These are phyloP conservation scores for Saxidomus purpurata DNA, from an alignment of 1,140 invertebrate genomes.

Conservation along the genomic window DNA sequence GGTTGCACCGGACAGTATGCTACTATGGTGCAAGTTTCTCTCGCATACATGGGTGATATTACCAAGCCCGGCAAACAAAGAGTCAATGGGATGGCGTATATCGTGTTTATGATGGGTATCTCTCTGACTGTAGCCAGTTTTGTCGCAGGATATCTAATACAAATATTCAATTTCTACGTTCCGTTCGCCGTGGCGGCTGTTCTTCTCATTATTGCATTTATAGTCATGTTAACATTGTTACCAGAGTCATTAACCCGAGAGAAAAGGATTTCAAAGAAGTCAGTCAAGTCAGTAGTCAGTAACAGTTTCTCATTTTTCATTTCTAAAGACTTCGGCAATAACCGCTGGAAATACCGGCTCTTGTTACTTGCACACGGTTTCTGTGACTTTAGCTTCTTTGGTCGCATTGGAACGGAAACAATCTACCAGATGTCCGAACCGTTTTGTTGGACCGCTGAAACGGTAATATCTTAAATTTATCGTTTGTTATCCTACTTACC, in stretches of 20 bases:
- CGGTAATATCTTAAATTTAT: neutral
- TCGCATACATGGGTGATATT: slow-evolving; percentile 50
- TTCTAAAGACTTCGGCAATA: neutral
- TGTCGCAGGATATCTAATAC: slow-evolving; percentile 43
- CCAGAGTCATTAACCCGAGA: slow-evolving; percentile 44
- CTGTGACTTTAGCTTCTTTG: slow-evolving; percentile 48
- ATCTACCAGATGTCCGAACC: slow-evolving; percentile 52
- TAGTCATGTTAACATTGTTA: slow-evolving; percentile 18
- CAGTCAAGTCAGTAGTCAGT: neutral
- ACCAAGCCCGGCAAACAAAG: slow-evolving; percentile 15
- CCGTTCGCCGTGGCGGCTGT: slow-evolving; percentile 17
- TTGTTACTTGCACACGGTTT: slow-evolving; percentile 45
- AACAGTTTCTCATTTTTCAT: slow-evolving; percentile 53
- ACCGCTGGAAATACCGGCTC: slow-evolving; percentile 55
- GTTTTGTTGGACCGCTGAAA: slow-evolving; percentile 55
- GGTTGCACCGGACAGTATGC: slow-evolving; percentile 57
- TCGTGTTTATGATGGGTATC: slow-evolving; percentile 29
- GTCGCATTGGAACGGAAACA: slow-evolving; percentile 44
- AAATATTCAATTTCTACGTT: slow-evolving; percentile 37
- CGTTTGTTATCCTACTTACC: no score
- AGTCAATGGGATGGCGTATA: slow-evolving; percentile 33
- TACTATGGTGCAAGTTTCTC: slow-evolving; percentile 22
- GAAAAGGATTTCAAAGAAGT: slow-evolving; percentile 17
- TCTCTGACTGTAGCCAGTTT: slow-evolving; percentile 23
- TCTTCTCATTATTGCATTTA: slow-evolving; percentile 8